Conservation (phyloP, 2,797 vertebrate species). For the Acropternis orthonyx region DNA sequence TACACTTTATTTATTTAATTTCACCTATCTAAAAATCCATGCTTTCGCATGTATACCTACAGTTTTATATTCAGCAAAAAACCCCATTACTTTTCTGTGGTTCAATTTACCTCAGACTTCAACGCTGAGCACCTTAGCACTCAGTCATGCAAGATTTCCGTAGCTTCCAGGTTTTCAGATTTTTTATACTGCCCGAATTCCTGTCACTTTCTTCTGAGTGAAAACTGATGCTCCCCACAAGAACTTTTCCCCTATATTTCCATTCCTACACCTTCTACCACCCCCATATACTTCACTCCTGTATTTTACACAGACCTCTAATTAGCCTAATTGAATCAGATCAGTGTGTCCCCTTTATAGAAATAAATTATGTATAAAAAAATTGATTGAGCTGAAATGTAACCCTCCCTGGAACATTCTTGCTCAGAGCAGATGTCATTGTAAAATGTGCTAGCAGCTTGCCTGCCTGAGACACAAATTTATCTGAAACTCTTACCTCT, state of each 20-base stretch:
- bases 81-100: not conserved
- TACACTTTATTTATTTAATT: not conserved
- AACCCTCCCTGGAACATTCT: not conserved
- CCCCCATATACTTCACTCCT: constrained; percentile 1
- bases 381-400: not conserved
- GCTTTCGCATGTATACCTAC: not conserved
- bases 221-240: not conserved
- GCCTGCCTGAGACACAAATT: constrained; percentile 1
- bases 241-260: not conserved
- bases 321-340: constrained; percentile 50
- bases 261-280: not conserved
- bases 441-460: constrained; percentile 6
- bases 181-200: not conserved
- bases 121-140: not conserved
- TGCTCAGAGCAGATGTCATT: constrained; percentile 20
- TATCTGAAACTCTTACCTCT: not conserved
- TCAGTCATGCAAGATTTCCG: not conserved
- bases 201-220: not conserved
- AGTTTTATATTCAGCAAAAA: not conserved
- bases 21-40: not conserved
- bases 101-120: not conserved
- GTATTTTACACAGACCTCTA: constrained; percentile 31
- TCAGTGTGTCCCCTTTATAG: not conserved
- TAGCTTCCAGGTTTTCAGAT: not conserved
- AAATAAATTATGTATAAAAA: constrained; percentile 35